Percentiles rank a stretch among this genome's conserved stretches.
These are phyloP conservation scores for Ptilodon capucinus DNA, from an alignment of 2,888 invertebrate genomes.

Conservation along the genomic window DNA sequence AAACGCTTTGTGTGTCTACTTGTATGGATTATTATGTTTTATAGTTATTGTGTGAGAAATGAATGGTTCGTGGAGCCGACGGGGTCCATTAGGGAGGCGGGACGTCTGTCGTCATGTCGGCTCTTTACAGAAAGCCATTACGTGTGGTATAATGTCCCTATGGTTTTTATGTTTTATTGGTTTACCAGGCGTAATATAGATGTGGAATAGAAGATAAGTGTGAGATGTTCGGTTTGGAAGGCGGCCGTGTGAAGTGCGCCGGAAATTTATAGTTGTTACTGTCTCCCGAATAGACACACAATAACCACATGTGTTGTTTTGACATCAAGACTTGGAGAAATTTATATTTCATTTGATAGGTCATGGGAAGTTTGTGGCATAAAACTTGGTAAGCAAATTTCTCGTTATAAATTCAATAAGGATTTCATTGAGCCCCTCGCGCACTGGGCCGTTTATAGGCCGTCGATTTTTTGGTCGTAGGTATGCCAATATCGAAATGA, in stretches of 20 bases:
- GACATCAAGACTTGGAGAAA: no score
- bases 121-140: constrained; percentile 5
- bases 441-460: no score
- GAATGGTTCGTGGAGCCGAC: constrained; percentile 29
- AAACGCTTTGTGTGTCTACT: constrained; percentile 18
- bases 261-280: not conserved
- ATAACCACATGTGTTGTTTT: no score
- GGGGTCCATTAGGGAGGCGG: constrained; percentile 39
- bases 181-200: constrained; percentile 1
- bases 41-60: constrained; percentile 43
- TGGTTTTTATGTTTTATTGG: not conserved
- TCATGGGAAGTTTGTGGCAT: no score
- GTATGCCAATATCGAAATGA: no score
- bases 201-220: constrained; percentile 2
- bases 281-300: not conserved
- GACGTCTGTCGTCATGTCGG: constrained; percentile 36
- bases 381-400: no score
- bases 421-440: no score
- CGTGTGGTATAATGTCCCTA: not conserved
- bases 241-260: not conserved
- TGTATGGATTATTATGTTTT: constrained; percentile 31
- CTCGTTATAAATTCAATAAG: no score
- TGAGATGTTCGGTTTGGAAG: not conserved
- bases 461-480: no score
- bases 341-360: no score